These are phyloP conservation scores for Apodemia hepburni DNA, from an alignment of 2,888 invertebrate genomes.

Conservation along the genomic window DNA sequence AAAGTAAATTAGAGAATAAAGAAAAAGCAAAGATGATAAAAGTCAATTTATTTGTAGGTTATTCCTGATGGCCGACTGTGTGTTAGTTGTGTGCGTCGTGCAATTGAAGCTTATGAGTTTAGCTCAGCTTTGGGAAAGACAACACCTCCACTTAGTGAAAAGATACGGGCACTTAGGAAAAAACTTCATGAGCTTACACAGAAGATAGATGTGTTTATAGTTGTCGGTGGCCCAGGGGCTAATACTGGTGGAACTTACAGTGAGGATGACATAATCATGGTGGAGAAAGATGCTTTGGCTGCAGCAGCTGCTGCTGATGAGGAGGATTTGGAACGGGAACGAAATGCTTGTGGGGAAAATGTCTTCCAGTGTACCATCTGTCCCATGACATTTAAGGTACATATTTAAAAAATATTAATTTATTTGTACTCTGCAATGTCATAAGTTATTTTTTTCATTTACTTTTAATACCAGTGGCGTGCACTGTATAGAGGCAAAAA, in stretches of 20 bases:
- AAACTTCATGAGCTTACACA: conserved; percentile 64
- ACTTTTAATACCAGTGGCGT: too few species aligned
- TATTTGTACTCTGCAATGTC: too few species aligned
- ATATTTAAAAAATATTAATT: too few species aligned
- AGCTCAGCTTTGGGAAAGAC: conserved; percentile 45
- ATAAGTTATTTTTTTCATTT: too few species aligned
- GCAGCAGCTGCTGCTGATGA: conserved; percentile 56
- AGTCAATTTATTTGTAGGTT: conserved; percentile 39
- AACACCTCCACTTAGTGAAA: conserved; percentile 60
- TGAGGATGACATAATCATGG: conserved; percentile 71
- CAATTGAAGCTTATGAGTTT: conserved; percentile 59
- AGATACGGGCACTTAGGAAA: conserved; percentile 58
- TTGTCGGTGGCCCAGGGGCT: conserved; percentile 56
- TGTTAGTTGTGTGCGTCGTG: conserved; percentile 49
- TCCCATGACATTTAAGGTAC: conserved; percentile 59
- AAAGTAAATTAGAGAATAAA: not conserved
- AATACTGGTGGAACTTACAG: conserved; percentile 52
- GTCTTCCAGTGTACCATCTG: conserved; percentile 70
- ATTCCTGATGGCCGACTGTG: conserved; percentile 62
- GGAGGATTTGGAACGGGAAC: conserved; percentile 50
- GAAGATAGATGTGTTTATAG: conserved; percentile 71
- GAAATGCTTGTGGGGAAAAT: conserved; percentile 55
- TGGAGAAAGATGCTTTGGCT: conserved; percentile 58
- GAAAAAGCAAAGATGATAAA: not conserved
- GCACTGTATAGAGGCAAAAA: too few species aligned